Evolutionary conservation across 1,140 invertebrate species (phyloP).

Genomic region (Monochamus saltuarius): DNA sequence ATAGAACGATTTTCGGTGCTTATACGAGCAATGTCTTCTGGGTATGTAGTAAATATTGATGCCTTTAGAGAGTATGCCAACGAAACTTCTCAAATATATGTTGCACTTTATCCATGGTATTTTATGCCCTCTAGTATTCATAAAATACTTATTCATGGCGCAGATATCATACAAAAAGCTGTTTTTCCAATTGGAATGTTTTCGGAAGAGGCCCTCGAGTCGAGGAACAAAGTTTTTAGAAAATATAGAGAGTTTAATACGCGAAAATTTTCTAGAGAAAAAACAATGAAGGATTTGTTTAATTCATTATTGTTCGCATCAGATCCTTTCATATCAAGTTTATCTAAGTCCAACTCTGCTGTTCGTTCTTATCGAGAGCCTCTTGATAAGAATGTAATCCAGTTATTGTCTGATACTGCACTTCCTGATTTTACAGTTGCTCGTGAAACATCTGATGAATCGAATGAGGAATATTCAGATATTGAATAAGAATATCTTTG

Average conservation of each 20-base stretch:
- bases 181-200: conserved; percentile 46
- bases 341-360: too few relatives aligned
- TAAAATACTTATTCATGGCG: conserved; percentile 42
- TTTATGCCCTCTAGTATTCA: conserved; percentile 37
- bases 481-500: too few relatives aligned
- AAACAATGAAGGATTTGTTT: conserved; percentile 43
- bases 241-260: conserved; percentile 35
- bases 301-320: conserved; percentile 35
- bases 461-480: too few relatives aligned
- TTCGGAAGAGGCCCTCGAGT: conserved; percentile 47
- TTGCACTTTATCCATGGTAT: conserved; percentile 31
- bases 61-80: conserved; percentile 7
- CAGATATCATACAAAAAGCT: conserved; percentile 32
- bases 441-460: too few relatives aligned
- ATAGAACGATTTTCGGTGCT: conserved; percentile 27
- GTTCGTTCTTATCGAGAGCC: too few relatives aligned
- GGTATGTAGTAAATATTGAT: conserved; percentile 5
- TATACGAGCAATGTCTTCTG: conserved; percentile 15
- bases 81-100: background rate
- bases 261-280: conserved; percentile 36
- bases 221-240: conserved; percentile 44
- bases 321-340: conserved; percentile 28
- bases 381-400: too few relatives aligned
- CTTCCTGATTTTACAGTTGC: too few relatives aligned
- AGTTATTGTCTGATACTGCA: too few relatives aligned